These are phyloP conservation scores for Campaea margaritaria DNA, from an alignment of 2,888 invertebrate genomes.

Conservation along the genomic window DNA sequence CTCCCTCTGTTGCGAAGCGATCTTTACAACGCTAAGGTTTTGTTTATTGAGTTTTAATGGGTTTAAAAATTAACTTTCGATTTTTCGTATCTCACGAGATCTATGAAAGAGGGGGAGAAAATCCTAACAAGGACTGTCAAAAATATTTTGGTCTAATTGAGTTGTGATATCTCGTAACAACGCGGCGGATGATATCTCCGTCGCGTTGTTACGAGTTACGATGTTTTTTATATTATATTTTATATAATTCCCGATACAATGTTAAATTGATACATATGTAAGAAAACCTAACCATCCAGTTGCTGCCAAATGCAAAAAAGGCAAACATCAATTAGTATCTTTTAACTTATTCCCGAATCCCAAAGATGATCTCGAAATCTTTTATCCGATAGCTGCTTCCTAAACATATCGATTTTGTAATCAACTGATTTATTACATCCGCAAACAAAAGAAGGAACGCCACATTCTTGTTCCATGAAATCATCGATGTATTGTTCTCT, in stretches of 20 bases:
- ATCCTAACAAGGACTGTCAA: no score
- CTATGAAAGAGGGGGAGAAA: background rate
- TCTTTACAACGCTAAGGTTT: slow-evolving; percentile 81
- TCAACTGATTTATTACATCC: slow-evolving; percentile 13
- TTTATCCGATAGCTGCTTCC: slow-evolving; percentile 5
- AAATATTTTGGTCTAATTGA: no score
- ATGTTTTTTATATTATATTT: no score
- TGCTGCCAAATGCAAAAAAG: no score
- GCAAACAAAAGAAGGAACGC: slow-evolving; percentile 7
- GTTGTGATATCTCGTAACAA: no score
- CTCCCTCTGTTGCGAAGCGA: slow-evolving; percentile 67
- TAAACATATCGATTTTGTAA: slow-evolving; percentile 8
- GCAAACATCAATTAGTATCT: no score
- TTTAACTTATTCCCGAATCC: background rate
- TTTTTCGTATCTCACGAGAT: background rate
- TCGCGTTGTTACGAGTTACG: no score
- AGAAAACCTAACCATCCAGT: no score
- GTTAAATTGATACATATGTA: no score
- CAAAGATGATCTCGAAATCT: background rate
- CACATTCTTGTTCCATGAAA: slow-evolving; percentile 7
- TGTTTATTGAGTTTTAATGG: slow-evolving; percentile 81
- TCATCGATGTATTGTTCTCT: slow-evolving; percentile 4
- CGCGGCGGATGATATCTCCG: no score
- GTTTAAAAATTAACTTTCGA: slow-evolving; percentile 49
- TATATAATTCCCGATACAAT: no score